phyloP scores from a whole-genome alignment of 1,140 invertebrate species.

The Aphaenogaster floridana region DNA sequence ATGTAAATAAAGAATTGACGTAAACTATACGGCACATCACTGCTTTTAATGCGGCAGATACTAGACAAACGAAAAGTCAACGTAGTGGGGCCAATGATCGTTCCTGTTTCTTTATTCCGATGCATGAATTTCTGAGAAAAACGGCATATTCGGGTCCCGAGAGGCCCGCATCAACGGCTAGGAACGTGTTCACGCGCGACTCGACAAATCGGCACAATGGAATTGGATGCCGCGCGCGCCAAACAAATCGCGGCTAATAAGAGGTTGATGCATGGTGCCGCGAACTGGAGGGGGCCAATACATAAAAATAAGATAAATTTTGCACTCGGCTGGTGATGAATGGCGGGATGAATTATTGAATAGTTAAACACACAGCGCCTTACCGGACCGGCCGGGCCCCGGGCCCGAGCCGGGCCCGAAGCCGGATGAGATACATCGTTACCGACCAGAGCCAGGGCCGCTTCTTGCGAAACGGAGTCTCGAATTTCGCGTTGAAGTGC shows the following conservation, averaged over 20 bases:
- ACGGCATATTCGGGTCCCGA: background rate
- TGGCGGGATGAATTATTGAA: slow-evolving; percentile 83
- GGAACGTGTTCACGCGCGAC: slow-evolving; percentile 19
- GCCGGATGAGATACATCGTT: slow-evolving; percentile 64
- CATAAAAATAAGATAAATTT: slow-evolving; percentile 84
- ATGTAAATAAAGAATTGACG: no score
- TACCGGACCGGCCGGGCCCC: slow-evolving; percentile 64
- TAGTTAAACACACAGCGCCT: slow-evolving; percentile 82
- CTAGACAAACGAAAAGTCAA: slow-evolving; percentile 14
- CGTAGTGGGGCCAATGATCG: background rate
- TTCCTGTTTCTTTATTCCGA: slow-evolving; percentile 8
- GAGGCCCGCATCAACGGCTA: background rate
- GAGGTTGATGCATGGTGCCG: slow-evolving; percentile 80
- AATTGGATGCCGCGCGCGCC: slow-evolving; percentile 72
- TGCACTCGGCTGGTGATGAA: slow-evolving; percentile 82
- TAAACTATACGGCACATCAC: background rate
- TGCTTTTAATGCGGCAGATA: background rate
- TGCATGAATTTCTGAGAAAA: slow-evolving; percentile 41
- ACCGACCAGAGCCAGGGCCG: slow-evolving; percentile 71
- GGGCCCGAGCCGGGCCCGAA: slow-evolving; percentile 43
- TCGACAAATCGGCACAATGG: slow-evolving; percentile 53
- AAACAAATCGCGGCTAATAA: slow-evolving; percentile 83
- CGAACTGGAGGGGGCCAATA: slow-evolving; percentile 79
- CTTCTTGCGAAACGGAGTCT: slow-evolving; percentile 61
- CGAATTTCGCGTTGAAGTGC: slow-evolving; percentile 23